These are phyloP conservation scores for Chymomyza fuscimana DNA, from an alignment of 2,888 invertebrate species.

Conservation along the genomic window DNA sequence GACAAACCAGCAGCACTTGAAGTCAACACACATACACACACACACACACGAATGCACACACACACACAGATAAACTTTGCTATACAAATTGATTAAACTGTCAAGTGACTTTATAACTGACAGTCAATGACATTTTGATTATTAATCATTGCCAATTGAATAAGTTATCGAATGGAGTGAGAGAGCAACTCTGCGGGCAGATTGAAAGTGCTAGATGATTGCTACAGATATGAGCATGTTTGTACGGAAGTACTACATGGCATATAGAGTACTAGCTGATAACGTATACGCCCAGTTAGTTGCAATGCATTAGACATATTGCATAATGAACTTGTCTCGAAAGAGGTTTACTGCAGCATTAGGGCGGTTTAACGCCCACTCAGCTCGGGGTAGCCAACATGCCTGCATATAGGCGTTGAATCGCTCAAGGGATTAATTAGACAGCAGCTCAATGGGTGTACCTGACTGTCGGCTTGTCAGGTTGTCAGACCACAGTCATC, in stretches of 20 bases:
- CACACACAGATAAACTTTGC: slow-evolving; percentile 13
- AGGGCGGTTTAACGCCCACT: neutral
- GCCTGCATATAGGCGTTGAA: neutral
- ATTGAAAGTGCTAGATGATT: neutral
- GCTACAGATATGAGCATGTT: neutral
- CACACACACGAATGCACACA: slow-evolving; percentile 22
- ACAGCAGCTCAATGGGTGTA: neutral
- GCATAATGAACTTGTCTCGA: slow-evolving; percentile 16
- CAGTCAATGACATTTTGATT: slow-evolving; percentile 69
- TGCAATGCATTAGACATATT: slow-evolving; percentile 21
- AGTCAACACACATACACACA: neutral
- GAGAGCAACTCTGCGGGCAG: too few relatives aligned
- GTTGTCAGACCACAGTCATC: neutral
- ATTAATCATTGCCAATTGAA: slow-evolving; percentile 69
- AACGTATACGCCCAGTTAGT: neutral
- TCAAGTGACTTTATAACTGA: slow-evolving; percentile 72
- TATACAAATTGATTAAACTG: slow-evolving; percentile 67
- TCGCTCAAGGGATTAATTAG: neutral
- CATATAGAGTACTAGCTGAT: neutral
- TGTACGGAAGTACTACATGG: neutral
- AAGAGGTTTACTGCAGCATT: neutral
- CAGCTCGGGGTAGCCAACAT: neutral
- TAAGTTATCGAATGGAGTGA: slow-evolving; percentile 28
- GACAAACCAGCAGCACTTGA: slow-evolving; percentile 6
- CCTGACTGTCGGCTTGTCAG: neutral